Conservation (phyloP, 2,797 vertebrate genomes). For the Crocodylus rhombifer region DNA sequence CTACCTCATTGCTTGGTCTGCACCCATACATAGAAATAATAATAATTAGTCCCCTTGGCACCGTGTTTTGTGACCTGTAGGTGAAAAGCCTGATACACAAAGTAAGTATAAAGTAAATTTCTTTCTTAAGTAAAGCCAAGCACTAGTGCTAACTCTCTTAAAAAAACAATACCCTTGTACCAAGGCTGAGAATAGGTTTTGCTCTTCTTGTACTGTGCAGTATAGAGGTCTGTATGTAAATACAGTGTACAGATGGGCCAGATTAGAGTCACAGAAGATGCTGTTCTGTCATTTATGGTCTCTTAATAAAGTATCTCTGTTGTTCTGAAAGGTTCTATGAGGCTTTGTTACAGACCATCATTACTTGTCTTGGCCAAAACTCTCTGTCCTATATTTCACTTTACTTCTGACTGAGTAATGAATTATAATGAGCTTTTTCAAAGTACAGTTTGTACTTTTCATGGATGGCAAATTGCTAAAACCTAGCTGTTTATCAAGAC, state of each 20-base stretch:
- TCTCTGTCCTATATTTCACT: slow-evolving; percentile 57
- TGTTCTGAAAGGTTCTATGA: slow-evolving; percentile 29
- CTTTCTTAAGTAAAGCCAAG: neutral
- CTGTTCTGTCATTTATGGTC: neutral
- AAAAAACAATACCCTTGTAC: neutral
- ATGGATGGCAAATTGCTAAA: slow-evolving; percentile 49
- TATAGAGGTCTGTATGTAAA: neutral
- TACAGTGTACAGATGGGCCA: slow-evolving; percentile 8
- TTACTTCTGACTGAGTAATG: slow-evolving; percentile 49
- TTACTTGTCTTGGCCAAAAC: slow-evolving; percentile 29
- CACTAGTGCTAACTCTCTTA: neutral
- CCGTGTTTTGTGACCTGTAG: neutral
- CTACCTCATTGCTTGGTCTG: neutral
- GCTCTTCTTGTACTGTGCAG: neutral
- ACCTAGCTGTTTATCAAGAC: slow-evolving; percentile 61
- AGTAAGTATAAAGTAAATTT: neutral
- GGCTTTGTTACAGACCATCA: neutral
- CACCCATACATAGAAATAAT: neutral
- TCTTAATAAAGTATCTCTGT: neutral
- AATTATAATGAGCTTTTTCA: slow-evolving; percentile 55
- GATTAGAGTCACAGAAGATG: slow-evolving; percentile 13
- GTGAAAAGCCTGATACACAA: neutral
- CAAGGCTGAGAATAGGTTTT: slow-evolving; percentile 12
- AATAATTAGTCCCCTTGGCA: neutral
- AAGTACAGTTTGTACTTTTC: slow-evolving; percentile 39